phyloP scores from a whole-genome alignment of 2,888 invertebrate genomes.

The Stenolophus ochropezus region DNA sequence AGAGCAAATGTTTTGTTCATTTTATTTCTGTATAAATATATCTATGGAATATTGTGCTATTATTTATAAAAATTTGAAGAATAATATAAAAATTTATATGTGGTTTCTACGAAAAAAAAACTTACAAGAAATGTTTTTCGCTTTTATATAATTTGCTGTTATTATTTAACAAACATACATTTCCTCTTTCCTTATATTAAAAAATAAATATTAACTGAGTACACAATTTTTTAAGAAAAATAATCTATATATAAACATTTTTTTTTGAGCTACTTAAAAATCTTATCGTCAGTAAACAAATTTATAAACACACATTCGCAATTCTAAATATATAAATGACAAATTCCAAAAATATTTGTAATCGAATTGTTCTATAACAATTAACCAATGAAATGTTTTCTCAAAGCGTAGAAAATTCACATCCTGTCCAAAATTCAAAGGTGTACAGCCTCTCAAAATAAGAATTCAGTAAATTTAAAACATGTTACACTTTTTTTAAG shows the following conservation, averaged over 20 bases:
- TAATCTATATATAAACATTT: neutral
- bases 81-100: neutral
- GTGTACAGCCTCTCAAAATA: neutral
- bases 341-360: neutral
- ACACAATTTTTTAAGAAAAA: no score
- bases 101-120: neutral
- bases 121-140: neutral
- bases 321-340: neutral
- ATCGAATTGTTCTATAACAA: neutral
- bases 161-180: neutral
- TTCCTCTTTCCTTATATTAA: neutral
- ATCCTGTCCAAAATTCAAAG: neutral
- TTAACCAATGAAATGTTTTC: neutral
- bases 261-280: neutral
- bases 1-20: neutral
- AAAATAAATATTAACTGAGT: neutral
- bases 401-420: neutral
- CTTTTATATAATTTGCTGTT: neutral
- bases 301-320: neutral
- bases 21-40: neutral
- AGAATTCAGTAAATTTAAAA: neutral
- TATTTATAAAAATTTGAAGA: neutral
- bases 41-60: neutral
- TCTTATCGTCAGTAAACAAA: neutral
- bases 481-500: neutral